Evolutionary conservation across 2,113 vertebrate species (phyloP).

Genomic region (Chrysochloris asiatica): DNA sequence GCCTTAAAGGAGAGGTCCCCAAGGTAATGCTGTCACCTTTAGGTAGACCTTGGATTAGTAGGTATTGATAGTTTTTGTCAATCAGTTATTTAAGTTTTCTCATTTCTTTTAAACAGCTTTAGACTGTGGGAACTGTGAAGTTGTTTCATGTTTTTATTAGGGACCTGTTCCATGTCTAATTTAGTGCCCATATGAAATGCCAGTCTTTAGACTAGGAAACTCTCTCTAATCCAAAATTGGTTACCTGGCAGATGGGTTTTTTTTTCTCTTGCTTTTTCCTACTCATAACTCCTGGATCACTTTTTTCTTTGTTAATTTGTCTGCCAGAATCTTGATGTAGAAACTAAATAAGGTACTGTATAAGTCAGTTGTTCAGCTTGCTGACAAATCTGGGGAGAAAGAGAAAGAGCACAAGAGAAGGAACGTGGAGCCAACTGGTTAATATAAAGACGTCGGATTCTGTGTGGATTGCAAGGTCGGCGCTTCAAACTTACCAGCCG

Average conservation of each 20-base stretch:
- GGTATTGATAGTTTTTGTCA: background rate
- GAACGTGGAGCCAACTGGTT: background rate
- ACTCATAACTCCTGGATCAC: background rate
- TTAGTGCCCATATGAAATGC: background rate
- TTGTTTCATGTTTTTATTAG: slow-evolving; percentile 14
- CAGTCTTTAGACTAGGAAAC: slow-evolving; percentile 6
- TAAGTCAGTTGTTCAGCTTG: background rate
- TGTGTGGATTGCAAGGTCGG: background rate
- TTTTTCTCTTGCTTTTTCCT: background rate
- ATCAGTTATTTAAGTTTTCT: background rate
- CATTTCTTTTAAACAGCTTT: background rate
- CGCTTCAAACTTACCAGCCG: too few species aligned
- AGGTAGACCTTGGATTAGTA: background rate
- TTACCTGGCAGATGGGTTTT: background rate
- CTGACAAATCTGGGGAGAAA: background rate
- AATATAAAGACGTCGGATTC: background rate
- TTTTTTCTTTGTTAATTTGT: slow-evolving; percentile 12
- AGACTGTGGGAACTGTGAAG: background rate
- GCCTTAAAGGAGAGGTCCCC: slow-evolving; percentile 83
- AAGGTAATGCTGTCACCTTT: slow-evolving; percentile 78
- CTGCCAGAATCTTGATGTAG: background rate
- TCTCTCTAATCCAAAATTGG: background rate
- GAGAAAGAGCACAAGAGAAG: background rate
- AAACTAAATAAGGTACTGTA: slow-evolving; percentile 28
- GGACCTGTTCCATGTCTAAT: background rate